A percentile compares a stretch with the other conserved stretches of the same genome.
These are phyloP conservation scores for Apamea anceps DNA, from an alignment of 2,888 invertebrate genomes.

Conservation along the genomic window DNA sequence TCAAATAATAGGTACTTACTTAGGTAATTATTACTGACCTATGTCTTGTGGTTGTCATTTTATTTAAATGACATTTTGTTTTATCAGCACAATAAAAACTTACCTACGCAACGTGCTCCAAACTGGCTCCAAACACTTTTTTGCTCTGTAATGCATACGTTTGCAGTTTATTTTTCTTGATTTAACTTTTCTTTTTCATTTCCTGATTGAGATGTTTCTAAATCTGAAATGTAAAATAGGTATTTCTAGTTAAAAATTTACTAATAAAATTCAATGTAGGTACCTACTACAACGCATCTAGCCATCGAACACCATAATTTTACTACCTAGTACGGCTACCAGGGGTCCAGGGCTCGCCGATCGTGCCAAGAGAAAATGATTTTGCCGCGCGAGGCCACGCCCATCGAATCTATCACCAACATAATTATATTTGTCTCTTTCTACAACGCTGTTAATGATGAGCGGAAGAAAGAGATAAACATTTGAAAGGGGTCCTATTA, in stretches of 20 bases:
- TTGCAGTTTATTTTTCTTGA: conserved; percentile 33
- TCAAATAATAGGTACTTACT: not conserved
- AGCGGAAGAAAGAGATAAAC: conserved; percentile 44
- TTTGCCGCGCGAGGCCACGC: conserved; percentile 30
- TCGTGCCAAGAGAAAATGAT: conserved; percentile 6
- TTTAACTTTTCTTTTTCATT: conserved; percentile 65
- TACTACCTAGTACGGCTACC: conserved; percentile 6
- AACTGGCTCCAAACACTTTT: conserved; percentile 67
- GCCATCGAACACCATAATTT: not conserved
- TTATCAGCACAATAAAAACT: conserved; percentile 49
- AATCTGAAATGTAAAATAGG: conserved; percentile 53
- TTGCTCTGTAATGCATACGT: conserved; percentile 43
- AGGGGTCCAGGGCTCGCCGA: conserved; percentile 33
- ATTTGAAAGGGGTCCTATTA: conserved; percentile 30
- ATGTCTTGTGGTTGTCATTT: not conserved
- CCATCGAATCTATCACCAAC: conserved; percentile 9
- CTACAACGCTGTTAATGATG: not conserved
- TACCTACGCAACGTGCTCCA: conserved; percentile 73
- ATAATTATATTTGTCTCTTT: conserved; percentile 52
- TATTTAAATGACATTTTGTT: not conserved
- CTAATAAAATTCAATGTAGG: not conserved
- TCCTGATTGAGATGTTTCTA: conserved; percentile 37
- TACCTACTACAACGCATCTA: too few species aligned
- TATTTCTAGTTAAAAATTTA: not conserved
- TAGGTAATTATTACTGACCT: too few species aligned